Base-by-base conservation (phyloP, 2,888 invertebrate species). In the Lampropteryx suffumata region DNA sequence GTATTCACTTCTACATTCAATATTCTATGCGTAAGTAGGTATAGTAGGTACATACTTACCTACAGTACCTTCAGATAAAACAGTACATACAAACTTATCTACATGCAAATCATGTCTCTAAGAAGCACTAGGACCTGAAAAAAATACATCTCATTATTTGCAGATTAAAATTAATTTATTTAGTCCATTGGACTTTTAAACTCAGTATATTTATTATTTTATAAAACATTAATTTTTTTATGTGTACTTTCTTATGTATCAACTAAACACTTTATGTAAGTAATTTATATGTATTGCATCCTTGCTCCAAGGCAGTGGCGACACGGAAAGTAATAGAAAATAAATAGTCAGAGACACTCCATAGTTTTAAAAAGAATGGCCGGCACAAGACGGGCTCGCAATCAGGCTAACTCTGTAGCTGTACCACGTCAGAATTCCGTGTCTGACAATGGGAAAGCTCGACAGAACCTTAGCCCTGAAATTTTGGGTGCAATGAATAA, bases 401-500 rank as follows among this genome's bases (percentile, higher is more conserved):
- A 83, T 68, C 88, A 88, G 66, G 82, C 85, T 41, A 79, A 80
- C 59, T 79, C 84, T 29, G 76, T 88, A 57, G 71, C 76, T 13
- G 73, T 88, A 62, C 88, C 86, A 13, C 82, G 87, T 65, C 89
- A 84, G 64, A 86, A 79, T 62, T 84, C 86, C 9, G 69, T 86
- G 37, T 81, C 84, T 67, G 89, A 90, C 36, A 84, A 82, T 76
- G 84, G 80, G 64, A 79, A 82, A 65, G 74, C 80, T 44, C 85
- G 85, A 57, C 87, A 89, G 67, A 86, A 75, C 60, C 71, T 89
- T 61, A 86, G 79, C 57, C 85, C 87, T 47, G 90, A 91, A 68
- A 84, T 90, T 69, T 83, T 93, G 73, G 88, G 91, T 50, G 84
- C 90, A 58, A 91, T 93, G 90, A 93, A 91, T 73, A 94, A 94